These are phyloP conservation scores for Knipowitschia caucasica DNA, from an alignment of 2,797 vertebrate species.

Conservation along the genomic window DNA sequence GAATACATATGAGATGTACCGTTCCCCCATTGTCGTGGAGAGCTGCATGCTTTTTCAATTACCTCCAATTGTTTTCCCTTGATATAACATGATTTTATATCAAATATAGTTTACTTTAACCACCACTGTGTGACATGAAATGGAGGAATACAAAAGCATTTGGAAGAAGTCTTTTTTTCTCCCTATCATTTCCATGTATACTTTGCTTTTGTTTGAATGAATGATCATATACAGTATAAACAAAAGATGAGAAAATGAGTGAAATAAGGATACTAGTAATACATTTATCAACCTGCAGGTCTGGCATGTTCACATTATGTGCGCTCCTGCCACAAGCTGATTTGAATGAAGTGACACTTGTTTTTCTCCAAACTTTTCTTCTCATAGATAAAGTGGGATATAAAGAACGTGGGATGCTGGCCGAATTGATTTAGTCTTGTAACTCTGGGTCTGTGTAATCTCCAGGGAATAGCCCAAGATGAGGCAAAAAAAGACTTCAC, in stretches of 20 bases:
- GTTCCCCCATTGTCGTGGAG: constrained; percentile 41
- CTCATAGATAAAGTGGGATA: constrained; percentile 69
- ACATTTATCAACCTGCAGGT: too few relatives aligned
- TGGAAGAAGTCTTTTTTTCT: constrained; percentile 56
- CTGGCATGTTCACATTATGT: too few relatives aligned
- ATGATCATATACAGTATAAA: too few relatives aligned
- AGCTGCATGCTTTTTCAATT: constrained; percentile 21
- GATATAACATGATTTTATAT: neutral
- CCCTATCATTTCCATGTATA: constrained; percentile 68
- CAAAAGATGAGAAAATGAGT: too few relatives aligned
- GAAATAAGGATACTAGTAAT: too few relatives aligned
- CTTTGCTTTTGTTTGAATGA: constrained; percentile 48
- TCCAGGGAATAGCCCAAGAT: constrained; percentile 75
- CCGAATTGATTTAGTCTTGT: constrained; percentile 80
- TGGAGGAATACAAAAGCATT: constrained; percentile 42
- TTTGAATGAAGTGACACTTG: constrained; percentile 34
- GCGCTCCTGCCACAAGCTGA: too few relatives aligned
- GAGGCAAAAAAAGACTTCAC: constrained; percentile 83
- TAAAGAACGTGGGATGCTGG: constrained; percentile 67
- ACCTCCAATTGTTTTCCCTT: constrained; percentile 7
- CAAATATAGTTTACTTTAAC: neutral
- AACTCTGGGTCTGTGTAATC: constrained; percentile 84
- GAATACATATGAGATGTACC: constrained; percentile 73
- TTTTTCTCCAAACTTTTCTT: constrained; percentile 64
- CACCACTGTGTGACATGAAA: constrained; percentile 37